Percentiles rank a stretch among this genome's conserved stretches.
These are phyloP conservation scores for Psittacus erithacus DNA, from an alignment of 2,113 vertebrate genomes.

Conservation along the genomic window DNA sequence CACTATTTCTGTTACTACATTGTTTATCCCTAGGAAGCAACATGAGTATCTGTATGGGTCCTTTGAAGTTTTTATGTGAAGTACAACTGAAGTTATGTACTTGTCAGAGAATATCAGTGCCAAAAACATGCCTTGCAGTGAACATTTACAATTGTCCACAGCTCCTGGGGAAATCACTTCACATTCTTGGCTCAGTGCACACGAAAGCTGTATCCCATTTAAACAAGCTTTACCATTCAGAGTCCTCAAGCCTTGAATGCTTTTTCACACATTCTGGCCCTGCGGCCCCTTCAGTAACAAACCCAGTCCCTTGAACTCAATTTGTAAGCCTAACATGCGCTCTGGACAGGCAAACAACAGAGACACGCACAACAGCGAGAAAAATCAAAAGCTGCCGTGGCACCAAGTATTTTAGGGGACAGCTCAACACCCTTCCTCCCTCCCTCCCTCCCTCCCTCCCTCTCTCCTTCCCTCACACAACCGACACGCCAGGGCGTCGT, in stretches of 20 bases:
- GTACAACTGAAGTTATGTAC: not conserved
- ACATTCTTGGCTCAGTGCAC: not conserved
- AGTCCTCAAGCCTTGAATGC: not conserved
- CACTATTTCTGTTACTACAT: not conserved
- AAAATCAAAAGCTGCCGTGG: accelerated
- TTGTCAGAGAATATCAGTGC: not conserved
- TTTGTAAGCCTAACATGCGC: not conserved
- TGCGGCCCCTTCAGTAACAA: accelerated
- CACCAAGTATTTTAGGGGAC: no score
- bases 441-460: no score
- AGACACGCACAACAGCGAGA: not conserved
- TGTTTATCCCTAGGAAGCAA: not conserved
- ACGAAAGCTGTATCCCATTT: not conserved
- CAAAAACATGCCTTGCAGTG: not conserved
- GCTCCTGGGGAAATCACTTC: not conserved
- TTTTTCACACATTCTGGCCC: not conserved
- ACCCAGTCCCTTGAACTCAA: no score
- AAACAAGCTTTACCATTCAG: not conserved
- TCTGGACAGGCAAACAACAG: not conserved
- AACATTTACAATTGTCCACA: not conserved
- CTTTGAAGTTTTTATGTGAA: not conserved
- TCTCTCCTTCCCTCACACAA: not conserved
- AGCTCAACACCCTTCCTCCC: no score
- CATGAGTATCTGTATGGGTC: not conserved
- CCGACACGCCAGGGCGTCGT: accelerated